Evolutionary conservation across 2,888 invertebrate species (phyloP).

Genomic region (Agriopis leucophaearia): DNA sequence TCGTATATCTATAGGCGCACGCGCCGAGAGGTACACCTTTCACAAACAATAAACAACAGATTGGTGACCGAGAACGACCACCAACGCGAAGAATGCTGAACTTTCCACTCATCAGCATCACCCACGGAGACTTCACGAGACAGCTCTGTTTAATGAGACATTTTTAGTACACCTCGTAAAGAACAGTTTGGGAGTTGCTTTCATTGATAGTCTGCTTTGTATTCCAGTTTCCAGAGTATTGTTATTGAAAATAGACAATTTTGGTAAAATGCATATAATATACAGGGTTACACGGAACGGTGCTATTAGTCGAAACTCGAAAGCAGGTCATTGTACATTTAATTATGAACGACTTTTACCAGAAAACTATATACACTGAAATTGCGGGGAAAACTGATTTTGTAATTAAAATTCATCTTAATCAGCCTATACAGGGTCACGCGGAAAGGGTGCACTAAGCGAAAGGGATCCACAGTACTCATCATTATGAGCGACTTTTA

Average conservation of each 20-base stretch:
- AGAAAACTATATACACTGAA: too few species aligned
- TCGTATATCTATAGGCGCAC: constrained; percentile 39
- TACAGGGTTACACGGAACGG: too few species aligned
- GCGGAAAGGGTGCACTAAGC: too few species aligned
- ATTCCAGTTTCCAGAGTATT: not conserved
- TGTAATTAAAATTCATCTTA: too few species aligned
- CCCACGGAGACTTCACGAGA: constrained; percentile 29
- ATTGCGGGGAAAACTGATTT: too few species aligned
- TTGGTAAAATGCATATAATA: not conserved
- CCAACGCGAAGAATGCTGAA: constrained; percentile 51
- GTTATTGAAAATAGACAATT: constrained; percentile 27
- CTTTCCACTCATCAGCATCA: constrained; percentile 52
- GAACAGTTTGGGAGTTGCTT: not conserved
- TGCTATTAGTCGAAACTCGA: too few species aligned
- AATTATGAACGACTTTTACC: too few species aligned
- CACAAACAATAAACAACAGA: constrained; percentile 50
- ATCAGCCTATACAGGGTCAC: too few species aligned
- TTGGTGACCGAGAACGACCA: constrained; percentile 50
- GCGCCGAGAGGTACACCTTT: constrained; percentile 52
- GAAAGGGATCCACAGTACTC: too few species aligned
- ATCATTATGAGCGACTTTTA: too few species aligned
- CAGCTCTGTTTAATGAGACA: constrained; percentile 19
- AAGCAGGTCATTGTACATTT: too few species aligned
- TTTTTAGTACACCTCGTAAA: constrained; percentile 25
- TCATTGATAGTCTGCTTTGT: not conserved